These are phyloP conservation scores for Neuroterus valhalla DNA, from an alignment of 1,140 invertebrate genomes.

Conservation along the genomic window DNA sequence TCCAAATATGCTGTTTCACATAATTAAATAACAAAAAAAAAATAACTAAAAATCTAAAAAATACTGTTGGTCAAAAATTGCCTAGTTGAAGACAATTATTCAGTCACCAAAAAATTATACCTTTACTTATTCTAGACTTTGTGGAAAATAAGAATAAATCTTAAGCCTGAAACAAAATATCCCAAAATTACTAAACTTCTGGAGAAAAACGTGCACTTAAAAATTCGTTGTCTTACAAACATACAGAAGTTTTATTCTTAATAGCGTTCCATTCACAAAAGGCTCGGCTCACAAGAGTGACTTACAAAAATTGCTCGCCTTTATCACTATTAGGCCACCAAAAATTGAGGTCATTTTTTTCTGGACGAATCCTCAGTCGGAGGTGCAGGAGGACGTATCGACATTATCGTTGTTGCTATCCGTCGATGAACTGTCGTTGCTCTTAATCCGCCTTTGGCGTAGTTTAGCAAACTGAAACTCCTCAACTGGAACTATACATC, in stretches of 20 bases:
- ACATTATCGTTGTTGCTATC: conserved; percentile 75
- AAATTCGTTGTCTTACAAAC: conserved; percentile 1
- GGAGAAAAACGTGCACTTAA: neutral
- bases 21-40: too few species aligned
- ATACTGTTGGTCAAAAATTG: too few species aligned
- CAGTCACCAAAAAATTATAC: too few species aligned
- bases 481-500: conserved; percentile 71
- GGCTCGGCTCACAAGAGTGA: neutral
- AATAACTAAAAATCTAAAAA: too few species aligned
- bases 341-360: neutral
- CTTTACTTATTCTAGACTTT: too few species aligned
- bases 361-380: conserved; percentile 53
- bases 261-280: neutral
- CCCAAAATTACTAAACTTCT: too few species aligned
- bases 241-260: neutral
- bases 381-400: conserved; percentile 74
- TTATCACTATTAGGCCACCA: neutral
- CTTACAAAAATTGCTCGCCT: neutral
- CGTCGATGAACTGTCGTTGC: conserved; percentile 75
- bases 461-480: conserved; percentile 71
- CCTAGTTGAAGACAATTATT: too few species aligned
- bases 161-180: neutral
- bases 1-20: too few species aligned
- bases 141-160: neutral
- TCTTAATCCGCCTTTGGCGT: conserved; percentile 70